These are phyloP conservation scores for Pseudorectes ferrugineus DNA, from an alignment of 2,113 vertebrate species.

Conservation along the genomic window DNA sequence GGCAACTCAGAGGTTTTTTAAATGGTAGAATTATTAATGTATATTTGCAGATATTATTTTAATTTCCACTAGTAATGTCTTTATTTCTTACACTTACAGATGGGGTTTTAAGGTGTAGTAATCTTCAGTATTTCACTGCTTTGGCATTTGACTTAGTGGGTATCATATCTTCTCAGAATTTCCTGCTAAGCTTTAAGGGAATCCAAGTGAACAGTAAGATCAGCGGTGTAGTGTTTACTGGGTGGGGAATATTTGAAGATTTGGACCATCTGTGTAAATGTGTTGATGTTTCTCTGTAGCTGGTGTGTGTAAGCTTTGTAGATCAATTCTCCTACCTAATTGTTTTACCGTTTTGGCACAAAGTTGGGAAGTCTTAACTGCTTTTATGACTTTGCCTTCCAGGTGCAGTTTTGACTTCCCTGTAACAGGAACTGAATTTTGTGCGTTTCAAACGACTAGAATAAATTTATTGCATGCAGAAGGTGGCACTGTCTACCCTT, in stretches of 20 bases:
- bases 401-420: not conserved
- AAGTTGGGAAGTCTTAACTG: not conserved
- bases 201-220: not conserved
- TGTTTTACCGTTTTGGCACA: not conserved
- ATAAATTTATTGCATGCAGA: constrained; percentile 75
- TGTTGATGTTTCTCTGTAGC: not conserved
- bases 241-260: not conserved
- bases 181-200: not conserved
- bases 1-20: not conserved
- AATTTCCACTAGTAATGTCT: not conserved
- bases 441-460: not conserved
- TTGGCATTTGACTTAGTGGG: not conserved
- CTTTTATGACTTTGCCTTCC: not conserved
- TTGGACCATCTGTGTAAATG: not conserved
- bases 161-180: accelerated
- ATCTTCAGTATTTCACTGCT: not conserved
- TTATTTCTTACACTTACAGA: not conserved
- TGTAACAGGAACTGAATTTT: constrained; percentile 6
- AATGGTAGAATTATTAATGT: not conserved
- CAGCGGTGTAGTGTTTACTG: not conserved
- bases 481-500: constrained; percentile 84
- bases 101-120: not conserved
- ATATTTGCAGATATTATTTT: not conserved
- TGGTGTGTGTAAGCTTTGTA: not conserved
- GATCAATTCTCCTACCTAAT: not conserved